phyloP scores from a whole-genome alignment of 2,797 vertebrate genomes.

The Furcifer pardalis region DNA sequence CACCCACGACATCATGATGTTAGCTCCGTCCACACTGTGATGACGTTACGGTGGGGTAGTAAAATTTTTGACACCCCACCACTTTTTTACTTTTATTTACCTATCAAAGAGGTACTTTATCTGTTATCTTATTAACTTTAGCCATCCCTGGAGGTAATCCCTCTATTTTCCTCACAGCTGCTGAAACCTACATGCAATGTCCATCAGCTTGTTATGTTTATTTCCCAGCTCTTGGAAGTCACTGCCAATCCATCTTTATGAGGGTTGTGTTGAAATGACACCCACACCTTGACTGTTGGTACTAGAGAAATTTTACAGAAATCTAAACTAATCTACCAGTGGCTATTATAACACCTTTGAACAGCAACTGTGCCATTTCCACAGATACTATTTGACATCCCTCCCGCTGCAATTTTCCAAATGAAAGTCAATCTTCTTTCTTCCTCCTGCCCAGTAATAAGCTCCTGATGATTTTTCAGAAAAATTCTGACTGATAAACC shows the following conservation, averaged over 20 bases:
- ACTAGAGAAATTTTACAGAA: neutral
- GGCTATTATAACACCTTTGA: neutral
- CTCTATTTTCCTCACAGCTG: neutral
- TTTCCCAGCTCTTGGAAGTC: neutral
- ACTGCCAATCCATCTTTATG: constrained; percentile 10
- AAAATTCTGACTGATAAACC: neutral
- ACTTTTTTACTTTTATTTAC: neutral
- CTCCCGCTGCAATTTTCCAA: too few species aligned
- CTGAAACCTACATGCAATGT: neutral
- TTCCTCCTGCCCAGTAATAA: neutral
- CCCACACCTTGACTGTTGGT: neutral
- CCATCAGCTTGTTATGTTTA: neutral
- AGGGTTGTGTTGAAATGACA: neutral
- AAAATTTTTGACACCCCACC: too few species aligned
- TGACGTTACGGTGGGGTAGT: too few species aligned
- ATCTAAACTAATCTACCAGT: neutral
- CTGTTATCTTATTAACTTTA: neutral
- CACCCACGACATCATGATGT: too few species aligned
- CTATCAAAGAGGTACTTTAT: neutral
- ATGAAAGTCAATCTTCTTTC: constrained; percentile 12
- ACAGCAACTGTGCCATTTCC: neutral
- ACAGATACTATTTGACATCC: neutral
- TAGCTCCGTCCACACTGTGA: too few species aligned
- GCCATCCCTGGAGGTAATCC: neutral
- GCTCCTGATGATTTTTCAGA: neutral